Base-by-base conservation (phyloP, 2,888 invertebrate genomes). In the Lasius platythorax region DNA sequence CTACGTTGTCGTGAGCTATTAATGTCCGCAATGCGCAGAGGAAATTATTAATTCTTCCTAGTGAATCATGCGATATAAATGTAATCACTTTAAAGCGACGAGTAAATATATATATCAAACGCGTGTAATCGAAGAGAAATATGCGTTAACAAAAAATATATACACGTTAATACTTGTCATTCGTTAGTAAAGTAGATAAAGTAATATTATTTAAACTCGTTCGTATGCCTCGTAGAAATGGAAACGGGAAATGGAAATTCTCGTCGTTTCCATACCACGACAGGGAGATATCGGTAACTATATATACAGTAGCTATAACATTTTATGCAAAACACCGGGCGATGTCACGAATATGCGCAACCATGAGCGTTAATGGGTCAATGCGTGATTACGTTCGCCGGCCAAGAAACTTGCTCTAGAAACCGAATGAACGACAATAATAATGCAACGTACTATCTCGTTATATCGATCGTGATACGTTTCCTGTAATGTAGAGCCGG, bases 311-410 rank as follows among this genome's bases (percentile, higher is more conserved):
- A 61, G 79, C 79, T 9, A 18, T n/a, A 30, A 61, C 43, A 40
- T 61, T 79, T 73, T 73, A 81, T 81, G 79, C 79, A 81, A 81
- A 81, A 50, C 46, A n/a, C 40, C 68, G 56, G 56, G 30, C 70
- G 9, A 8, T 28, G 40, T 68, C 53, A n/a, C 30, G 40, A 78
- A 56, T 68, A 78, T 78, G 40, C 70, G 58, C 33, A 23, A 73
- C 61, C 46, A 61, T 73, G 79, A 46, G 61, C 74, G 74, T 81
- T 81, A 68, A 78, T 56, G 56, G 56, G 43, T 68, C 68, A 72
- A 79, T 81, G 18, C 61, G 18, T 43, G 79, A 73, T 72, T 73
- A 81, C 46, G 46, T 61, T 73, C 18, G 46, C 43, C 40, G 56
- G 46, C n/a, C 11, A 43, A 33, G 30, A 23, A 23, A 23, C 46